phyloP scores from a whole-genome alignment of 1,140 invertebrate species.

The Vollenhovia emeryi region DNA sequence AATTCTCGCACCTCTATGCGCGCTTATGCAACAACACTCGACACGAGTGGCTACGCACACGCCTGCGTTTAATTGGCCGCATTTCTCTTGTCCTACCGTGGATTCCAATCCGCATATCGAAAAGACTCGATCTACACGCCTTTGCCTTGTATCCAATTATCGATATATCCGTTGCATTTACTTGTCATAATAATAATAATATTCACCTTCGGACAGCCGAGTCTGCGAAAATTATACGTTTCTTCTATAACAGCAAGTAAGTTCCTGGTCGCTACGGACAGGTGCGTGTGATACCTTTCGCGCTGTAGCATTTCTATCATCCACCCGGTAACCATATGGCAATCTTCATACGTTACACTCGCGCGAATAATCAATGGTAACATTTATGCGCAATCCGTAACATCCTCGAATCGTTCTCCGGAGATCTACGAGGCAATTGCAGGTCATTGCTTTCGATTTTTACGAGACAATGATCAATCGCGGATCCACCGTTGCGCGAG shows the following conservation, averaged over 20 bases:
- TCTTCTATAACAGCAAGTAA: conserved; percentile 60
- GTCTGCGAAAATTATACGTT: conserved; percentile 68
- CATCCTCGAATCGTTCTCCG: conserved; percentile 11
- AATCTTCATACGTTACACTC: conserved; percentile 41
- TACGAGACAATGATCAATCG: conserved; percentile 42
- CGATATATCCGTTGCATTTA: conserved; percentile 68
- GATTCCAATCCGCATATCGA: conserved; percentile 51
- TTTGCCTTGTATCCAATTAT: conserved; percentile 73
- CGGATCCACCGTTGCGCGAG: conserved; percentile 33
- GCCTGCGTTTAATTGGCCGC: conserved; percentile 55
- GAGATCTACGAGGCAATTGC: background rate
- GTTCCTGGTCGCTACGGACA: background rate
- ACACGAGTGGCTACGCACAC: background rate
- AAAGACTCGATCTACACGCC: conserved; percentile 69
- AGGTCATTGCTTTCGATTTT: conserved; percentile 42
- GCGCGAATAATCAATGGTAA: background rate
- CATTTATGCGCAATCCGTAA: conserved; percentile 34
- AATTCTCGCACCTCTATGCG: conserved; percentile 37
- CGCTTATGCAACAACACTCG: conserved; percentile 50
- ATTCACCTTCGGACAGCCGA: conserved; percentile 38
- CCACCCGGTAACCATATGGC: background rate
- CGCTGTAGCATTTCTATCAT: conserved; percentile 22
- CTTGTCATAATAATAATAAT: conserved; percentile 67
- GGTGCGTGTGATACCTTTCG: conserved; percentile 17
- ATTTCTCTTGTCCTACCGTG: conserved; percentile 45